phyloP scores from a whole-genome alignment of 2,797 vertebrate genomes.

The Eulemur albifrons region DNA sequence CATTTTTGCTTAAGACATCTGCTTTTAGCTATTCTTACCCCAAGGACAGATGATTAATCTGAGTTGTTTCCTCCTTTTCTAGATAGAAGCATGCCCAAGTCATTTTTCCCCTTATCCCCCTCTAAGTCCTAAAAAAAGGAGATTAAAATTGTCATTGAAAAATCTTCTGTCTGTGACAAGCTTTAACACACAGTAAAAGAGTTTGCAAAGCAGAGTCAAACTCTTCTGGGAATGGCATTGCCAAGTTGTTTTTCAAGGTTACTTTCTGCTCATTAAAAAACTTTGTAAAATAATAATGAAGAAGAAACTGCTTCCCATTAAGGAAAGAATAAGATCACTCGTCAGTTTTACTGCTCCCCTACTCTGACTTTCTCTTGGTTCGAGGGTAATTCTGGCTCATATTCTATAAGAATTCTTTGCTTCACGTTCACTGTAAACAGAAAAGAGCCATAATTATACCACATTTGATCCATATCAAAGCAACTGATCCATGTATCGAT shows the following conservation, averaged over 20 bases:
- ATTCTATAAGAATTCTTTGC: slow-evolving; percentile 76
- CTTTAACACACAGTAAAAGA: slow-evolving; percentile 80
- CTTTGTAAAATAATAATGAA: slow-evolving; percentile 85
- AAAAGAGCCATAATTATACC: slow-evolving; percentile 82
- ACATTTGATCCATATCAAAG: slow-evolving; percentile 89
- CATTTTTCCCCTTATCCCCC: not conserved
- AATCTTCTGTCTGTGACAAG: slow-evolving; percentile 77
- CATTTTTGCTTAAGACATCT: slow-evolving; percentile 1
- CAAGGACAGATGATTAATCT: slow-evolving; percentile 68
- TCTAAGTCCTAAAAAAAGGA: slow-evolving; percentile 57
- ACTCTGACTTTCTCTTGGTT: slow-evolving; percentile 74
- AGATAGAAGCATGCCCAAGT: not conserved
- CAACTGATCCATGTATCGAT: slow-evolving; percentile 85
- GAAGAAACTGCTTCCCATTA: slow-evolving; percentile 81
- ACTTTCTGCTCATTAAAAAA: slow-evolving; percentile 86
- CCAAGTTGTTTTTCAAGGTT: slow-evolving; percentile 86
- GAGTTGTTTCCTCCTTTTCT: slow-evolving; percentile 73
- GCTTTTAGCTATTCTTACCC: slow-evolving; percentile 68
- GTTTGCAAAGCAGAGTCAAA: slow-evolving; percentile 75
- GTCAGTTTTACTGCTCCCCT: slow-evolving; percentile 69
- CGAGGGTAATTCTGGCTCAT: slow-evolving; percentile 30
- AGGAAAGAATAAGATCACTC: slow-evolving; percentile 81
- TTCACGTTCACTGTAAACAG: slow-evolving; percentile 82
- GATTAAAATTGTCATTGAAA: slow-evolving; percentile 82
- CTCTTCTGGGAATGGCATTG: slow-evolving; percentile 81